Conservation (phyloP, 2,888 invertebrate genomes). For the Sminthurinus aureus region DNA sequence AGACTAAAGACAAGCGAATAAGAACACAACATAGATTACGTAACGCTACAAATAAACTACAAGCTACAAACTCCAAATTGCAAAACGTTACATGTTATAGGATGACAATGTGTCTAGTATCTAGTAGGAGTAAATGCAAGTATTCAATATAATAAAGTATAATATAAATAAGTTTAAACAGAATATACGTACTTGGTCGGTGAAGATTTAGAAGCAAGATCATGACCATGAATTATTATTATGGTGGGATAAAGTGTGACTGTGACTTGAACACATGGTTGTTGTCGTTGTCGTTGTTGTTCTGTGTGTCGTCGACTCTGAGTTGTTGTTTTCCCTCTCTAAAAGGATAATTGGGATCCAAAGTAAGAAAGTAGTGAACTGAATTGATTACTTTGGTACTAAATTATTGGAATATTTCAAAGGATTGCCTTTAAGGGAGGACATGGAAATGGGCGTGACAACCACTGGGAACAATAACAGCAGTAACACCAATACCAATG, state of each 20-base stretch:
- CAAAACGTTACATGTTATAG: too few species aligned
- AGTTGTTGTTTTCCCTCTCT: not conserved
- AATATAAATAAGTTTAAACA: not conserved
- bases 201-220: too few species aligned
- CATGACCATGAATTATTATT: not conserved
- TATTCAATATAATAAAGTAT: not conserved
- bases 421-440: conserved; percentile 58
- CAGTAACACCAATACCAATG: not conserved
- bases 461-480: conserved; percentile 47
- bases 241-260: not conserved
- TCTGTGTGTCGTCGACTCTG: not conserved
- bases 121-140: not conserved
- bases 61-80: too few species aligned
- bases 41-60: too few species aligned
- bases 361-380: not conserved
- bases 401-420: conserved; percentile 20
- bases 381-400: conserved; percentile 10
- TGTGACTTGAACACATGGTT: conserved; percentile 1
- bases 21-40: too few species aligned
- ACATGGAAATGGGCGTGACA: conserved; percentile 56
- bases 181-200: too few species aligned
- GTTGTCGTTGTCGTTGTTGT: not conserved
- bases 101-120: too few species aligned
- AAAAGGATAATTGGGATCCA: not conserved
- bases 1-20: too few species aligned